Base-by-base conservation (phyloP, 1,140 invertebrate genomes). In the Cotesia chilonis region DNA sequence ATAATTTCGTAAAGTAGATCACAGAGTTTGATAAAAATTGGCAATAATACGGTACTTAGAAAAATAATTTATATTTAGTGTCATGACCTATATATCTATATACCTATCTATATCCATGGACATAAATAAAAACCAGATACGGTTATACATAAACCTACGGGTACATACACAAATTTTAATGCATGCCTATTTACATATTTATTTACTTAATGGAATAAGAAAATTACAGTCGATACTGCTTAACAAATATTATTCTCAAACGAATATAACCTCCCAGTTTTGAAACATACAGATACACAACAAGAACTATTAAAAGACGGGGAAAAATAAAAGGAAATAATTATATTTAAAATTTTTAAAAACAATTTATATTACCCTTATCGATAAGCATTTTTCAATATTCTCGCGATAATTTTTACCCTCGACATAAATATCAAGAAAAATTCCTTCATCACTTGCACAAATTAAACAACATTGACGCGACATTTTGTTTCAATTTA, bases 371-470 rank as follows among this genome's bases (percentile, higher is more conserved):
- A 47, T 37, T 81, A 87, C 85, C 83, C 85, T 83, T 0, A 69
- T 37, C 1, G 81, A 75, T 3, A 83, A 71, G 59, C 83, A 85
- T 4, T 73, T 80, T 37, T 83, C 75, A 3, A 85, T 72, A 74
- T 79, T 84, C 17, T 64, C 37, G 68, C 64, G 64, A 79, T 78
- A 75, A 12, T 59, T 5, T 28, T 75, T 63, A 3, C 64, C 76
- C 4, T 80, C 72, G 70, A 64, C 9, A 55, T 80, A 76, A 41
- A 86, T 72, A 64, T 86, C 81, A 51, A 86, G 66, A 54, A 85
- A 82, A n/a, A 85, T 74, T 35, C 84, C 84, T 68, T 86, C 84
- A 55, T 86, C 79, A 61, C 78, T 85, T 0, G 83, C 83, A 57
- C 86, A 87, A 14, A 87, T 64, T 20, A 83, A 81, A 74, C 86